Percentiles rank a stretch among this genome's conserved stretches.
These are phyloP conservation scores for Mustela lutreola DNA, from an alignment of 2,113 vertebrate species.

Conservation along the genomic window DNA sequence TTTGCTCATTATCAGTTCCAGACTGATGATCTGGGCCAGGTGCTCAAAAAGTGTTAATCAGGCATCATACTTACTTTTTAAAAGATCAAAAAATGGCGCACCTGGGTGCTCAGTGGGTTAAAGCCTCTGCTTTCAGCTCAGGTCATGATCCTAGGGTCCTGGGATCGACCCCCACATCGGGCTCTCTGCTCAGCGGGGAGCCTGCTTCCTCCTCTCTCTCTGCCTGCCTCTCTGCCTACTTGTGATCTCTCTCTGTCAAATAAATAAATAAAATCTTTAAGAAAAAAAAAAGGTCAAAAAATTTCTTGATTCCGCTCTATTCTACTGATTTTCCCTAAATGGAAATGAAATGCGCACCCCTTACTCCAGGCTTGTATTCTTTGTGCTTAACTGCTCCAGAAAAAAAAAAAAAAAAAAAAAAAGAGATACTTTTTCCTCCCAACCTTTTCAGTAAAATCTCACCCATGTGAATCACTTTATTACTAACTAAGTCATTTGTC, in stretches of 20 bases:
- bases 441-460: not conserved
- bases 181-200: too few relatives aligned
- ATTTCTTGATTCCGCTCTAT: not conserved
- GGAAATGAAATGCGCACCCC: not conserved
- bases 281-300: not conserved
- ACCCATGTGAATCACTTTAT: not conserved
- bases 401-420: not conserved
- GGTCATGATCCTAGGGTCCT: too few relatives aligned
- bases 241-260: too few relatives aligned
- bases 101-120: too few relatives aligned
- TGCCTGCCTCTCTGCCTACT: too few relatives aligned
- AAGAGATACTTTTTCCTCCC: not conserved
- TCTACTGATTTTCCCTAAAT: not conserved
- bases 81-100: not conserved
- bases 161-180: too few relatives aligned
- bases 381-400: too few relatives aligned
- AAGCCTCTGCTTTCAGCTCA: too few relatives aligned
- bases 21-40: not conserved
- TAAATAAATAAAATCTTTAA: too few relatives aligned
- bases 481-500: not conserved
- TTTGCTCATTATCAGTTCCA: not conserved
- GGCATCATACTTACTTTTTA: not conserved
- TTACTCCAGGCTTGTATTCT: not conserved
- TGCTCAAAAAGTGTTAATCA: not conserved
- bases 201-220: too few relatives aligned